These are phyloP conservation scores for Solea senegalensis DNA, from an alignment of 2,113 vertebrate species.

Conservation along the genomic window DNA sequence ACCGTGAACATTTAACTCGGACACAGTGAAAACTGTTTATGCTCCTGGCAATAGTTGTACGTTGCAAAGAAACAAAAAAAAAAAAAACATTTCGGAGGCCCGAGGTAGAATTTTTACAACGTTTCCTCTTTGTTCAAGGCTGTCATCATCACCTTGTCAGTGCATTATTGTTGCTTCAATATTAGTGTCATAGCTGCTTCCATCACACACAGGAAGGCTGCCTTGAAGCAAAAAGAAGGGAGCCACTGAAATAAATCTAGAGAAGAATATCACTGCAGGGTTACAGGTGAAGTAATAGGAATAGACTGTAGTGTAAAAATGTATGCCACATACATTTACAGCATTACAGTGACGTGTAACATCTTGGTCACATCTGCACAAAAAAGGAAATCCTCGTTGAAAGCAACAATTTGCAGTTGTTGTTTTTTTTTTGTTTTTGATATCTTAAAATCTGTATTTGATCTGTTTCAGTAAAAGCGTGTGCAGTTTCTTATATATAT, in stretches of 20 bases:
- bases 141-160: slow-evolving; percentile 21
- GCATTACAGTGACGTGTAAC: slow-evolving; percentile 23
- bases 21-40: slow-evolving; percentile 1
- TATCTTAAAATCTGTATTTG: background rate
- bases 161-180: slow-evolving; percentile 38
- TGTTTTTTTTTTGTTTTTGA: background rate
- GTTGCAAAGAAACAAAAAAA: background rate
- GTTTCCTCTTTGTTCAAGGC: slow-evolving; percentile 33
- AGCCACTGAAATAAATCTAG: slow-evolving; percentile 39
- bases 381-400: slow-evolving; percentile 17
- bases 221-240: slow-evolving; percentile 37
- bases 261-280: slow-evolving; percentile 36
- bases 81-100: slow-evolving; percentile 4
- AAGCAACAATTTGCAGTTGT: background rate
- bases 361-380: slow-evolving; percentile 28
- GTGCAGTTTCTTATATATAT: slow-evolving; percentile 13
- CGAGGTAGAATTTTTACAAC: slow-evolving; percentile 8
- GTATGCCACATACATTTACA: slow-evolving; percentile 42
- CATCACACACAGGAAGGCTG: slow-evolving; percentile 18
- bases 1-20: background rate
- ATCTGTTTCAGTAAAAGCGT: slow-evolving; percentile 13
- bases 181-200: slow-evolving; percentile 40
- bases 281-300: slow-evolving; percentile 27
- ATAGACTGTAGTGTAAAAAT: slow-evolving; percentile 23
- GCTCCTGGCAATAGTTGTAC: background rate